These are phyloP conservation scores for Hepsetus odoe DNA, from an alignment of 2,113 vertebrate species.

Conservation along the genomic window DNA sequence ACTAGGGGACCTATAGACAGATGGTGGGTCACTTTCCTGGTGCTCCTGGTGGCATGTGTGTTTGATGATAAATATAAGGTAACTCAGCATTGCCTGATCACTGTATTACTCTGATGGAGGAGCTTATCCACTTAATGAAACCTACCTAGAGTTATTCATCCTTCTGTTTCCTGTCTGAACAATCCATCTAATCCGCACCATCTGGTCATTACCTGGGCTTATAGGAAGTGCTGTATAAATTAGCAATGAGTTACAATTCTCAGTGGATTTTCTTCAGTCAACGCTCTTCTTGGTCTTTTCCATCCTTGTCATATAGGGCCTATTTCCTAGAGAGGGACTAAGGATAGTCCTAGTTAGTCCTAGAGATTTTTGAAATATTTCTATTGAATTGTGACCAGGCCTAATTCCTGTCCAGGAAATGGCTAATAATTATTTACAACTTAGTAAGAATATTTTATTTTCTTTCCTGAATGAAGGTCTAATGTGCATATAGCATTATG, in stretches of 20 bases:
- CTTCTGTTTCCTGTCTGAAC: constrained; percentile 16
- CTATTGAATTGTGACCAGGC: no score
- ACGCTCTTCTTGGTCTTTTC: background rate
- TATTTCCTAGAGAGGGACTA: no score
- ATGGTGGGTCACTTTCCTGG: constrained; percentile 20
- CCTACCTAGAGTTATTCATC: constrained; percentile 27
- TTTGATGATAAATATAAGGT: constrained; percentile 30
- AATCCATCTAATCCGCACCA: background rate
- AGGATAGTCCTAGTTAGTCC: no score
- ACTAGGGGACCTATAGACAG: constrained; percentile 24
- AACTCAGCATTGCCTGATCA: constrained; percentile 30
- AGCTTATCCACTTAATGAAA: constrained; percentile 11
- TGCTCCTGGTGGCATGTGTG: constrained; percentile 8
- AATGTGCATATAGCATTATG: no score
- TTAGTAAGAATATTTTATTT: no score
- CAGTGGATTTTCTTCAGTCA: background rate
- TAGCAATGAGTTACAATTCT: background rate
- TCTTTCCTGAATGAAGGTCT: no score
- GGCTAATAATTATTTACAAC: no score
- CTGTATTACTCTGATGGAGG: constrained; percentile 24
- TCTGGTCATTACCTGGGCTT: constrained; percentile 26
- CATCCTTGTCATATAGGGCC: background rate
- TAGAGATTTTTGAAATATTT: no score
- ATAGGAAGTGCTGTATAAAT: constrained; percentile 23
- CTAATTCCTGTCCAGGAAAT: no score